Percentiles rank a stretch among this genome's conserved stretches.
Evolutionary conservation across 2,888 invertebrate species (phyloP).

Genomic region (Lasioglossum pauxillum): DNA sequence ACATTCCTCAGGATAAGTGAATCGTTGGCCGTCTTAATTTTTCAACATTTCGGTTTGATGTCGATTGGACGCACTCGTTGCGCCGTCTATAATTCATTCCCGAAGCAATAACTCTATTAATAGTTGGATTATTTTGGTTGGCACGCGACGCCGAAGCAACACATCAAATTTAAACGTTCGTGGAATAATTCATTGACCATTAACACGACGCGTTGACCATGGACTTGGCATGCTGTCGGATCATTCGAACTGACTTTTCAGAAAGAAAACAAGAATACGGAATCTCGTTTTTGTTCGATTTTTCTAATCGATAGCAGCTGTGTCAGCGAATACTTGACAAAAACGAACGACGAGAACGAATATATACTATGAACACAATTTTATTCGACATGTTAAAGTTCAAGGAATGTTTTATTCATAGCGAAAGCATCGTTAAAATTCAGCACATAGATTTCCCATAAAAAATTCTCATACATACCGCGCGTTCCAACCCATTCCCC

Average conservation of each 20-base stretch:
- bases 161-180: neutral
- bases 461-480: neutral
- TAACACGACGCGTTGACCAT: neutral
- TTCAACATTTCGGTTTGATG: neutral
- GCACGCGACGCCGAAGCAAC: neutral
- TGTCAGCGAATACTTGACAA: neutral
- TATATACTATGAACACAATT: neutral
- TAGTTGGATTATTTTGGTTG: neutral
- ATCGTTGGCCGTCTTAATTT: neutral
- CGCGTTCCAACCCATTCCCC: neutral
- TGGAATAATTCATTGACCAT: neutral
- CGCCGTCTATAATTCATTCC: neutral
- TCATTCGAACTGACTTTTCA: neutral
- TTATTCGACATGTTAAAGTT: neutral
- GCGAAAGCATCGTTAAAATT: neutral
- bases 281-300: neutral
- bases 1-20: neutral
- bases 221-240: neutral
- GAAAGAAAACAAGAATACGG: neutral
- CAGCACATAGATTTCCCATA: neutral
- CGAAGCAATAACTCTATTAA: neutral
- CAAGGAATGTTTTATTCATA: constrained; percentile 5
- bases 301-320: neutral
- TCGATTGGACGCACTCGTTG: neutral
- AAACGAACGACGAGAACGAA: neutral